A percentile compares a stretch with the other conserved stretches of the same genome.
These are phyloP conservation scores for Hydrozoanthus tunicans DNA, from an alignment of 64 coral and sea anemone species.

Conservation along the genomic window DNA sequence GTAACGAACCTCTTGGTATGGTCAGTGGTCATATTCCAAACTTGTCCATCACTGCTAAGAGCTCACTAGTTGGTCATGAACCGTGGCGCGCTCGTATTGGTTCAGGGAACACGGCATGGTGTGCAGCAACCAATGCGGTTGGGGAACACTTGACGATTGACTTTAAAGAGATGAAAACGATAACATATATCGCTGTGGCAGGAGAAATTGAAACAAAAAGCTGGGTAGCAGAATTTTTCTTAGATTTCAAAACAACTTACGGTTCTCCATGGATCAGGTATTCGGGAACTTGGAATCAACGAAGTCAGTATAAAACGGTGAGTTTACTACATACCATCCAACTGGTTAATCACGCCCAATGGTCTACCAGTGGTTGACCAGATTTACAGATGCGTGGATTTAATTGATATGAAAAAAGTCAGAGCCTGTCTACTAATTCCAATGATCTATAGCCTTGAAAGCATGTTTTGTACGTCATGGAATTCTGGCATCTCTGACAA, in stretches of 20 bases:
- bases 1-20: conserved; percentile 35
- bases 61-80: conserved; percentile 32
- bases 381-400: too few relatives aligned
- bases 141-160: background rate
- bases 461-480: too few relatives aligned
- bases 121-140: background rate
- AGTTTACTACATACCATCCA: background rate
- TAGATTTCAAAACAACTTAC: background rate
- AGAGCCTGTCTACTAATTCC: too few relatives aligned
- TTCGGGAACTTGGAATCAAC: background rate
- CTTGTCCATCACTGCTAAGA: conserved; percentile 25
- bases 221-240: background rate
- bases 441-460: too few relatives aligned
- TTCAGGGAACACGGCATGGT: conserved; percentile 29
- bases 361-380: background rate
- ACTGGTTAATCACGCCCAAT: background rate
- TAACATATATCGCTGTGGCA: conserved; percentile 12
- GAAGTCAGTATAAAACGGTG: background rate
- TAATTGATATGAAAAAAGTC: too few relatives aligned
- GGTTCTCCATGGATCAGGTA: background rate
- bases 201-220: conserved; percentile 24
- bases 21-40: conserved; percentile 2
- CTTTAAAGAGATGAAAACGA: background rate
- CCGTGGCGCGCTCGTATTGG: conserved; percentile 20
- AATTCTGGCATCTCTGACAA: too few relatives aligned